These are phyloP conservation scores for Ellobius talpinus DNA, from an alignment of 2,113 vertebrate species.

Conservation along the genomic window DNA sequence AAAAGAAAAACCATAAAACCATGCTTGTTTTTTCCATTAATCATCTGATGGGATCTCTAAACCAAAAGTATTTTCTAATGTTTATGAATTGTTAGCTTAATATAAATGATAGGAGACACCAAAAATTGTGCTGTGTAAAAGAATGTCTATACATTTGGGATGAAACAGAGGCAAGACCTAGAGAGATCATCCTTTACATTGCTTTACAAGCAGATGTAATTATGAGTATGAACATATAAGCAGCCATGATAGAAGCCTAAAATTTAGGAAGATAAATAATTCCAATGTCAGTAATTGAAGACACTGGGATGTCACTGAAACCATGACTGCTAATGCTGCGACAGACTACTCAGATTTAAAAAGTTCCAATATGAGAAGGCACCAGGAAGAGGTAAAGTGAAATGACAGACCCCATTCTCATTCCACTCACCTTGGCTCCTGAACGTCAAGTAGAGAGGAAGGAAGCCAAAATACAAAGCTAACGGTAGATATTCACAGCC, in stretches of 20 bases:
- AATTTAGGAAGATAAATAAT: background rate
- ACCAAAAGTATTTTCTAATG: background rate
- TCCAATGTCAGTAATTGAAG: background rate
- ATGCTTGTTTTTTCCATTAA: background rate
- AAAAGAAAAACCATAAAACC: background rate
- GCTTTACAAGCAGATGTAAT: background rate
- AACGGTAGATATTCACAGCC: background rate
- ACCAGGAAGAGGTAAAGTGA: background rate
- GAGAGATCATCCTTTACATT: background rate
- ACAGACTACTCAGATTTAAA: background rate
- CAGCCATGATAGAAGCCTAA: background rate
- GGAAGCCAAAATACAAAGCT: background rate
- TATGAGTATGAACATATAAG: background rate
- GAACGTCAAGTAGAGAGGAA: background rate
- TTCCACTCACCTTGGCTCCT: slow-evolving; percentile 19
- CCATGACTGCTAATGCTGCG: background rate
- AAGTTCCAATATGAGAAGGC: background rate
- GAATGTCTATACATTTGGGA: background rate
- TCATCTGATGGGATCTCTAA: background rate
- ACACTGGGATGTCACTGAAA: background rate
- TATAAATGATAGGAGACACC: background rate
- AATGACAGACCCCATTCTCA: background rate
- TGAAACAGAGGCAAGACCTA: background rate
- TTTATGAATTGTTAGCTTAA: background rate
- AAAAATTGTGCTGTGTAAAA: background rate